A percentile compares a stretch with the other conserved stretches of the same genome.
Evolutionary conservation across 1,140 invertebrate species (phyloP).

Genomic region (Euwallacea similis): DNA sequence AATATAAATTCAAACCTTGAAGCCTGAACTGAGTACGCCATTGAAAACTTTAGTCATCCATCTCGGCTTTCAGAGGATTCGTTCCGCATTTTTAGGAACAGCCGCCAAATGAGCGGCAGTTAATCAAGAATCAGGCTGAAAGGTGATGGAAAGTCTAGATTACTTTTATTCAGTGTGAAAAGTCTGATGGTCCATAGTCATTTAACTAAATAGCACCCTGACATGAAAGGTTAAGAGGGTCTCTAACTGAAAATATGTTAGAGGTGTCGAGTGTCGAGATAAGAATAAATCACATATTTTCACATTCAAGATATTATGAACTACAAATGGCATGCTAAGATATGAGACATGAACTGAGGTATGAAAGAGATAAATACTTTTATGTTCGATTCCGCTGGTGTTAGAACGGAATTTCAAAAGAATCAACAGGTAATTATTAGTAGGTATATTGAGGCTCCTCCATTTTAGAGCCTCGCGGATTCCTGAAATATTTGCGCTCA

Average conservation of each 20-base stretch:
- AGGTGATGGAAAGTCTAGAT: conserved; percentile 21
- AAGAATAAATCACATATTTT: background rate
- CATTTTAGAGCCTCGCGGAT: no score
- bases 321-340: background rate
- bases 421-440: background rate
- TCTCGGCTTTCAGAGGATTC: conserved; percentile 12
- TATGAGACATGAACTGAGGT: background rate
- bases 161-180: conserved; percentile 23
- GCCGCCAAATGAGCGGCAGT: conserved; percentile 13
- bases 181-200: conserved; percentile 4
- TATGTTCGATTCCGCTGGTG: background rate
- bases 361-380: background rate
- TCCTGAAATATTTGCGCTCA: no score
- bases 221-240: conserved; percentile 9
- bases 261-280: background rate
- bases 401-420: background rate
- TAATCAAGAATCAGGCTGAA: conserved; percentile 22
- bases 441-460: background rate
- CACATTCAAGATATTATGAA: background rate
- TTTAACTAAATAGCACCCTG: conserved; percentile 3
- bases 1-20: background rate
- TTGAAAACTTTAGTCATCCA: conserved; percentile 10
- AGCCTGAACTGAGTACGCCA: conserved; percentile 1
- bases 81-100: conserved; percentile 5
- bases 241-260: conserved; percentile 4